Conservation (phyloP, 2,113 vertebrate genomes). For the Hypomesus transpacificus region DNA sequence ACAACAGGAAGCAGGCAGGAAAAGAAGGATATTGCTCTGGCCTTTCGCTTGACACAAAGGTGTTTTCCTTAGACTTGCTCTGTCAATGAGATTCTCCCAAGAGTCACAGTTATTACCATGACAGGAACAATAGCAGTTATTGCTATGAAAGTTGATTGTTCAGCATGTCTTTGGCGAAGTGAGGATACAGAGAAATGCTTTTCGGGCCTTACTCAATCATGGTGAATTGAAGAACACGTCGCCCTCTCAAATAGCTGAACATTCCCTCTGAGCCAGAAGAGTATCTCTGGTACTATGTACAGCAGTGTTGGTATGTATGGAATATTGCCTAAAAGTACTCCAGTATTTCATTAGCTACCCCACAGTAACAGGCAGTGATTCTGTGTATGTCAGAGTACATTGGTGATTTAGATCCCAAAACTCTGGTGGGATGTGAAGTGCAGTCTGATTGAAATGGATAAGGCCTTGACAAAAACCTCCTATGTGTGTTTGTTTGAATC, state of each 20-base stretch:
- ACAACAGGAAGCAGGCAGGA: slow-evolving; percentile 24
- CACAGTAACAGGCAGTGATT: neutral
- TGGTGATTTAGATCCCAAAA: slow-evolving; percentile 36
- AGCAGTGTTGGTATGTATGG: no score
- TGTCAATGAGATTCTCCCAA: slow-evolving; percentile 20
- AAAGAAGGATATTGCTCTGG: slow-evolving; percentile 24
- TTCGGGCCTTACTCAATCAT: no score
- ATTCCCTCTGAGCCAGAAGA: no score
- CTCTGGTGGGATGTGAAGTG: slow-evolving; percentile 24
- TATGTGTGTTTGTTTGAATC: slow-evolving; percentile 7
- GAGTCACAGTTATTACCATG: neutral
- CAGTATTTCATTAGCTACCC: no score
- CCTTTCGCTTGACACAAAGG: slow-evolving; percentile 24
- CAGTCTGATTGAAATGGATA: slow-evolving; percentile 25
- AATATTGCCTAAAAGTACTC: no score
- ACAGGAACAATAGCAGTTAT: slow-evolving; percentile 3
- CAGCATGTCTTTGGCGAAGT: no score
- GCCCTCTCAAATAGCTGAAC: no score
- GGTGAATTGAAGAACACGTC: no score
- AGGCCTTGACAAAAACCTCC: slow-evolving; percentile 9
- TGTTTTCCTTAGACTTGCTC: slow-evolving; percentile 19
- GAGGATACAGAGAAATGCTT: no score
- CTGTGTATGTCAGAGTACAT: slow-evolving; percentile 22
- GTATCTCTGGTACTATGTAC: no score
- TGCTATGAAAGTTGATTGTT: neutral